Evolutionary conservation across 2,888 invertebrate genomes (phyloP), one percentile per base, ranked within the genome.

Genomic region (Thalpophila matura): DNA sequence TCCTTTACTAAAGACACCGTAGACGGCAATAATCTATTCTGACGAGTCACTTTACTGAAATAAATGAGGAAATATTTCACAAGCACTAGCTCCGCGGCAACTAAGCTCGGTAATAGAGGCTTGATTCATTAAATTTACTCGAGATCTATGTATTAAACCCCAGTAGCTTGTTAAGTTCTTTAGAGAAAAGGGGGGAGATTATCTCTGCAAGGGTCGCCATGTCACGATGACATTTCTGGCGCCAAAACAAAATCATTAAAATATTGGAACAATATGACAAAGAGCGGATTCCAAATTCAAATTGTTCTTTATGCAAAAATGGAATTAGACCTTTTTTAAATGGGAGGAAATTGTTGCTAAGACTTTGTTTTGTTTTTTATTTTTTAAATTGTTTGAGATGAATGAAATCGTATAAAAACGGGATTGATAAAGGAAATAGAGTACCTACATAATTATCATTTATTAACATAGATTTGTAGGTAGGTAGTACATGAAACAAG

Each of bases 21-120:
- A 55, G 50, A 56, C 46, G 70, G 24, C 35, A 33, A 71, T 71
- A 66, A 76, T 74, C 70, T 64, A 68, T 76, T 55, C 63, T 57
- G 64, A 67, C 60, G 63, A 68, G 79, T 67, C 68, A 76, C 64
- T 66, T 59, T 37, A 59, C n/a, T 33, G 47, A 72, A 57, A 77
- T 72, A 67, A 76, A 77, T 72, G 77, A 61, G 49, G 31, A 43
- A 60, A 74, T 79, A 76, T 62, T 72, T 68, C 45, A 64, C 66
- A 27, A 67, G 64, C 57, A 70, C 51, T 74, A 54, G 27, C 54
- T 20, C 38, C 42, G 51, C 38, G 47, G 63, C 38, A 26, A 35
- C 49, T 47, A 67, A 61, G 65, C 78, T 61, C 14, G 18, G 43
- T 68, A 63, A 67, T 47, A 54, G 57, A 29, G 50, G 37, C 43